phyloP scores from a whole-genome alignment of 2,888 invertebrate genomes.

The Eretmocerus hayati region DNA sequence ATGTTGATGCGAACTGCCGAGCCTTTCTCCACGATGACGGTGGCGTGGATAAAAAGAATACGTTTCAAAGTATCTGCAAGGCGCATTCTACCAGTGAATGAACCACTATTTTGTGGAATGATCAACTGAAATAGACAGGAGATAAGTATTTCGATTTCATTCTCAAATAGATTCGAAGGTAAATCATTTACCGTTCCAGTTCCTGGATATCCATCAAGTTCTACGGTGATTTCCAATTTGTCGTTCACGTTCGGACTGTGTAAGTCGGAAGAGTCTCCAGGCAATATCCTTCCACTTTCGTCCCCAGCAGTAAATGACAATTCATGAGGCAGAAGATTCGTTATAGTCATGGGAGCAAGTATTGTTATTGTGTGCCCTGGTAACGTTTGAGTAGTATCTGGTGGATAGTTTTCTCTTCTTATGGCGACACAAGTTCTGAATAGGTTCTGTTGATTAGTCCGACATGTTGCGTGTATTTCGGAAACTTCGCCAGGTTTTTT shows the following conservation, averaged over 20 bases:
- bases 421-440: slow-evolving; percentile 75
- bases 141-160: too few relatives aligned
- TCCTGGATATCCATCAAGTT: slow-evolving; percentile 77
- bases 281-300: slow-evolving; percentile 47
- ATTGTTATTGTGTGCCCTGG: slow-evolving; percentile 85
- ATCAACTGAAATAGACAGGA: slow-evolving; percentile 29
- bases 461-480: slow-evolving; percentile 39
- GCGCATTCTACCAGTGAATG: slow-evolving; percentile 63
- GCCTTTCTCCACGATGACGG: slow-evolving; percentile 55
- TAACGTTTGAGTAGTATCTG: slow-evolving; percentile 54
- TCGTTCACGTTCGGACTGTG: slow-evolving; percentile 56
- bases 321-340: slow-evolving; percentile 84
- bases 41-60: slow-evolving; percentile 67
- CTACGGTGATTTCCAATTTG: slow-evolving; percentile 65
- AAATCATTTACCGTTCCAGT: slow-evolving; percentile 53
- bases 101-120: slow-evolving; percentile 42
- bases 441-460: slow-evolving; percentile 39
- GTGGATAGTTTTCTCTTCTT: slow-evolving; percentile 73
- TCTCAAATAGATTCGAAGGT: too few relatives aligned
- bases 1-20: slow-evolving; percentile 63
- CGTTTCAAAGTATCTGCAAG: slow-evolving; percentile 68
- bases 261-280: slow-evolving; percentile 48
- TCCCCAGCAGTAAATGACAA: slow-evolving; percentile 56
- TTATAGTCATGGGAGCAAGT: slow-evolving; percentile 74
- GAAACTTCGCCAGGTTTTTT: slow-evolving; percentile 45